Evolutionary conservation across 2,113 vertebrate species (phyloP).

Genomic region (Oriolus oriolus): DNA sequence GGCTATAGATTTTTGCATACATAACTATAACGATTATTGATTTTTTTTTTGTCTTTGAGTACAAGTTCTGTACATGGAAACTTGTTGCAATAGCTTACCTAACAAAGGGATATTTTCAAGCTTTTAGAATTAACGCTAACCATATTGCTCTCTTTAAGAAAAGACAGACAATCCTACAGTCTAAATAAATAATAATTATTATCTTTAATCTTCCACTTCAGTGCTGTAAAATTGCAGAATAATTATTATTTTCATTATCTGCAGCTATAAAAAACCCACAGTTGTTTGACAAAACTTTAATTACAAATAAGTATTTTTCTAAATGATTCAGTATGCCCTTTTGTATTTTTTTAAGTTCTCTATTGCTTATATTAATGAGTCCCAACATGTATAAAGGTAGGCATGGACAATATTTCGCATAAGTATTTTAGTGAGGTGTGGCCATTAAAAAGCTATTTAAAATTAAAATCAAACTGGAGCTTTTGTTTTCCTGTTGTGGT

Average conservation of each 20-base stretch:
- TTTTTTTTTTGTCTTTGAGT: background rate
- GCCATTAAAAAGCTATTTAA: background rate
- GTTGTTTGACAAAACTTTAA: constrained; percentile 28
- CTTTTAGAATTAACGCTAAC: background rate
- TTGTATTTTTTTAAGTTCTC: background rate
- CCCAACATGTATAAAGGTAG: background rate
- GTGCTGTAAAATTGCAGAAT: constrained; percentile 9
- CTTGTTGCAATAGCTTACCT: background rate
- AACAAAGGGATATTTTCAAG: background rate
- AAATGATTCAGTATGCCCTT: background rate
- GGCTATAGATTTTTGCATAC: background rate
- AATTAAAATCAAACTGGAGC: background rate
- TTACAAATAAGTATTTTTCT: constrained; percentile 24
- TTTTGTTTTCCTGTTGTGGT: background rate
- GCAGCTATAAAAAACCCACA: constrained; percentile 1
- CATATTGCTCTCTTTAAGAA: background rate
- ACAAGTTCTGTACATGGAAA: background rate
- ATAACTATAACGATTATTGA: background rate
- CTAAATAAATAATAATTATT: background rate
- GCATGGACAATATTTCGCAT: background rate
- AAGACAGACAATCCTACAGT: background rate
- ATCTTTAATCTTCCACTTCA: background rate
- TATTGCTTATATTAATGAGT: background rate
- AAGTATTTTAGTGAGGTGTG: background rate
- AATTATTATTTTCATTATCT: constrained; percentile 32